These are phyloP conservation scores for Papilio polyxenes DNA, from an alignment of 1,140 invertebrate genomes.

Conservation along the genomic window DNA sequence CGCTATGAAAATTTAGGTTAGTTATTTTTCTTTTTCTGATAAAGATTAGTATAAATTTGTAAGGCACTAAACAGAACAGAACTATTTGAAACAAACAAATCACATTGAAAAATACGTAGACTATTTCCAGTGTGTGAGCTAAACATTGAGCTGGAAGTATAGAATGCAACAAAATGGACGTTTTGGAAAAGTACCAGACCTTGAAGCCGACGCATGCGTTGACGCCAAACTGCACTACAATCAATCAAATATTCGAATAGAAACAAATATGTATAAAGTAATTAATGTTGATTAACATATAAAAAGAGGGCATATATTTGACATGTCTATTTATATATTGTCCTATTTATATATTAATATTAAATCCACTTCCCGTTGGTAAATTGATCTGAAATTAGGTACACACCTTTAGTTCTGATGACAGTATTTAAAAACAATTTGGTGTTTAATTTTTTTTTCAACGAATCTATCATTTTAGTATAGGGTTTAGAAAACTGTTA, in stretches of 20 bases:
- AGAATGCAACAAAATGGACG: neutral
- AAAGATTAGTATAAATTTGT: neutral
- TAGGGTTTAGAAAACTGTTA: neutral
- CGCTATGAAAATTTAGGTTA: neutral
- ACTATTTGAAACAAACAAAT: neutral
- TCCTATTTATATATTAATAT: neutral
- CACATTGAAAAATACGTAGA: neutral
- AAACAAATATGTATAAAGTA: neutral
- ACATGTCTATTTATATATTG: too few relatives aligned
- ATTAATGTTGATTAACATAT: neutral
- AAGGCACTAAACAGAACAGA: neutral
- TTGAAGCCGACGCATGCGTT: neutral
- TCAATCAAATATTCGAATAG: neutral
- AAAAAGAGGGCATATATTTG: neutral
- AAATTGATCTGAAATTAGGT: too few relatives aligned
- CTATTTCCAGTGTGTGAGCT: constrained; percentile 3
- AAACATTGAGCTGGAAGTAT: neutral
- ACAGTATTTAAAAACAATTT: too few relatives aligned
- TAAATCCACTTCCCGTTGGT: too few relatives aligned
- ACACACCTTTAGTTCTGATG: too few relatives aligned
- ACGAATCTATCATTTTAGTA: too few relatives aligned
- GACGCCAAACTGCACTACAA: neutral
- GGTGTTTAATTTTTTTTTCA: too few relatives aligned
- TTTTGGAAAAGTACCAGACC: constrained; percentile 27
- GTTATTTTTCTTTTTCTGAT: neutral